Evolutionary conservation across 1,140 invertebrate species (phyloP), one percentile per base, ranked within the genome.

Genomic region (Drosophila quadrilineata): DNA sequence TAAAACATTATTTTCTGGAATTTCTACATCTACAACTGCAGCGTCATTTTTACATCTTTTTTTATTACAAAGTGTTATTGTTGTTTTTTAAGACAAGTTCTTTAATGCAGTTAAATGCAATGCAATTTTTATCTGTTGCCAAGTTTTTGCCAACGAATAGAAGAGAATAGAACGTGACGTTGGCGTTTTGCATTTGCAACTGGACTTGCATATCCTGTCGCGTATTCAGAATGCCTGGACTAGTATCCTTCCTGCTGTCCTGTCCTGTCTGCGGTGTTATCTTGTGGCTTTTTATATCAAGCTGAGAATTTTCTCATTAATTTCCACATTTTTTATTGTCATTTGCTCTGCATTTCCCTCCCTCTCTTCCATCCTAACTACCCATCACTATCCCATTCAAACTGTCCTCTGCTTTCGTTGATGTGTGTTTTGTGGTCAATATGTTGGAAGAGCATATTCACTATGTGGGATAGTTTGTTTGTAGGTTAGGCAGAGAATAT

Each of bases 281-380:
- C 77, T 84, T 77, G 73, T 17, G 79, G 77, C 74, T 84, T 84
- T 82, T 65, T 70, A 72, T 63, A 70, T 84, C 60, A 84, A 84
- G 79, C 71, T 53, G 77, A 74, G 77, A 84, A 84, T 84, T 84
- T 84, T 85, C 77, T 84, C 77, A 84, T 85, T 84, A 84, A 84
- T 84, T 84, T 84, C 77, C 77, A 77, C 79, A 69, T 82, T 82
- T 84, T 65, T 73, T n/a, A n/a, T n/a, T n/a, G n/a, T n/a, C n/a
- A n/a, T n/a, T n/a, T n/a, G n/a, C 63, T 54, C 28, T 14, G 29
- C 24, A 3, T 22, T 33, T 33, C 31, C 12, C 31, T 9, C 46
- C 40, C 49, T 6, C 6, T n/a, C 6, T 29, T 2, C 35, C 49
- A 38, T 9, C 22, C n/a, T n/a, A n/a, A n/a, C n/a, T n/a, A n/a